Conservation (phyloP, 2,888 invertebrate species). For the Odontocolon sp. region DNA sequence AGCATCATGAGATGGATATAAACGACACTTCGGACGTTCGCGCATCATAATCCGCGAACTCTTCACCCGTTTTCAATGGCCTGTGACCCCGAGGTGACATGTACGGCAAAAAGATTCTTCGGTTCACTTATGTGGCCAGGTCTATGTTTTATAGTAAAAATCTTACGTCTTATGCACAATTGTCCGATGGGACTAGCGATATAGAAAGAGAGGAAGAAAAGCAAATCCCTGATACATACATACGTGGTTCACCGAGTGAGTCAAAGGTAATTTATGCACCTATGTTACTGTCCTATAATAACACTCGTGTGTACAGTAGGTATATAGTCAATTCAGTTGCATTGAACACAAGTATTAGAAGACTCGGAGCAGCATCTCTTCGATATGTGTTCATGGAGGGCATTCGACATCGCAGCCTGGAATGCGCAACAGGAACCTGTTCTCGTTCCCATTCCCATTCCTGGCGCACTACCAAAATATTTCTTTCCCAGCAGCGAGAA, state of each 20-base stretch:
- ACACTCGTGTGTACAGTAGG: neutral
- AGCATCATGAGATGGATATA: neutral
- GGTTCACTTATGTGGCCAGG: neutral
- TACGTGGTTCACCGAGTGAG: neutral
- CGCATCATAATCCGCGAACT: conserved; percentile 21
- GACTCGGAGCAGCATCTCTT: conserved; percentile 66
- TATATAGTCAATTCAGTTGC: too few species aligned
- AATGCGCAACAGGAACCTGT: conserved; percentile 77
- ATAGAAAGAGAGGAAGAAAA: too few species aligned
- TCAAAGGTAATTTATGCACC: conserved; percentile 10
- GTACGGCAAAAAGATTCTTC: conserved; percentile 21
- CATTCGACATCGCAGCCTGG: conserved; percentile 73
- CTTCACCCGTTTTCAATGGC: conserved; percentile 35
- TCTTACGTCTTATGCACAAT: too few species aligned
- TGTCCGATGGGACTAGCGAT: conserved; percentile 1
- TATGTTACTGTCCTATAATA: neutral
- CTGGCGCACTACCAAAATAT: conserved; percentile 72
- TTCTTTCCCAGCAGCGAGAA: conserved; percentile 53
- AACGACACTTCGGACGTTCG: conserved; percentile 2
- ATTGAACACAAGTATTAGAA: neutral
- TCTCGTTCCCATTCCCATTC: conserved; percentile 71
- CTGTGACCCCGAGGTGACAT: conserved; percentile 26
- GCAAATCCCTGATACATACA: conserved; percentile 1
- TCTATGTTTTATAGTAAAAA: neutral
- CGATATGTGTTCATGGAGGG: conserved; percentile 63